phyloP scores from a whole-genome alignment of 2,113 vertebrate genomes.

The Addax nasomaculatus region DNA sequence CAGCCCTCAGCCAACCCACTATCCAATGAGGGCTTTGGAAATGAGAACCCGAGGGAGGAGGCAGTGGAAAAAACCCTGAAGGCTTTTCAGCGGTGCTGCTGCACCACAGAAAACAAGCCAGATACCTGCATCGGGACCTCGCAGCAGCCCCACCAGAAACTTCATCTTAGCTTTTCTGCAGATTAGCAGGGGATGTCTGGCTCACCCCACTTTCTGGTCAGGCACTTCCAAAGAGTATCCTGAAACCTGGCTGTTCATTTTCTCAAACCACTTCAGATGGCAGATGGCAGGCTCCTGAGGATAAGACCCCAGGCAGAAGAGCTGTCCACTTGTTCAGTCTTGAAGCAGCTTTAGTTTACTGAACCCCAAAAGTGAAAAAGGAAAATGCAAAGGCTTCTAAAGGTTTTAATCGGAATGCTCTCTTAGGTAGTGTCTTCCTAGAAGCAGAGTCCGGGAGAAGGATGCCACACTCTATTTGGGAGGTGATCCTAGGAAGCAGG shows the following conservation, averaged over 20 bases:
- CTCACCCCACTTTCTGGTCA: background rate
- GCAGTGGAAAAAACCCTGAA: conserved; percentile 74
- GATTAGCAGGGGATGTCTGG: conserved; percentile 34
- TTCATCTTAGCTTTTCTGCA: background rate
- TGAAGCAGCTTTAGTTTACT: background rate
- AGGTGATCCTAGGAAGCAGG: background rate
- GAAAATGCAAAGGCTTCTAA: background rate
- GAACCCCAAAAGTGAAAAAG: background rate
- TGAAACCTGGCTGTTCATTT: conserved; percentile 7
- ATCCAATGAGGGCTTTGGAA: conserved; percentile 58
- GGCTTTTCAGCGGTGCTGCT: conserved; percentile 53
- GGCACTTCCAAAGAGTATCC: conserved; percentile 40
- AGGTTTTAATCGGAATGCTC: background rate
- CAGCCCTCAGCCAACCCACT: background rate
- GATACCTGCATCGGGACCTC: background rate
- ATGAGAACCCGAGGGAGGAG: conserved; percentile 53
- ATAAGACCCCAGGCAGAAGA: background rate
- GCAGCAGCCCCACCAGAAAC: conserved; percentile 42
- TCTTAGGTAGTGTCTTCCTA: background rate
- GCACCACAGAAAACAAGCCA: conserved; percentile 65
- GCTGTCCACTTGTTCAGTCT: background rate
- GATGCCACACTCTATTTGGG: background rate
- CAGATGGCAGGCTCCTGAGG: background rate
- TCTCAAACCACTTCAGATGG: background rate
- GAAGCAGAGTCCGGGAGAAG: background rate